Evolutionary conservation across 2,113 vertebrate genomes (phyloP).

Genomic region (Camarhynchus parvulus): DNA sequence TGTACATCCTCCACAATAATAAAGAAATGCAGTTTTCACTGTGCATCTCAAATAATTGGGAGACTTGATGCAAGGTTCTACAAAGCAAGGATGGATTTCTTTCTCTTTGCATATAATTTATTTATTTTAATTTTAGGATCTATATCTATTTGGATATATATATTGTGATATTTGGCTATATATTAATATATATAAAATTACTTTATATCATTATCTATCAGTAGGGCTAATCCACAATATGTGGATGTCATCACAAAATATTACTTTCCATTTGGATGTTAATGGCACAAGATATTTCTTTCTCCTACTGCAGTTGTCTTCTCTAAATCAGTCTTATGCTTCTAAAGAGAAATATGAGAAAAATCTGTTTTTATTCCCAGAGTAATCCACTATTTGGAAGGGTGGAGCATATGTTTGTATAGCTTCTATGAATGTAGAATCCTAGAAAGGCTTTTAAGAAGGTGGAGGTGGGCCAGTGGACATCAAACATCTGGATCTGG

Average conservation of each 20-base stretch:
- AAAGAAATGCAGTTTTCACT: neutral
- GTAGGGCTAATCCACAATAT: neutral
- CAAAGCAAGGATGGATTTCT: neutral
- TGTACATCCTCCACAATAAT: neutral
- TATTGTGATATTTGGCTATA: neutral
- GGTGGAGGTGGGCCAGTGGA: neutral
- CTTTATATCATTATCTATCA: neutral
- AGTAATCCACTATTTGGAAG: neutral
- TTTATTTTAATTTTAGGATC: neutral
- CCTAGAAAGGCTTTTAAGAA: neutral
- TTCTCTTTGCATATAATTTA: neutral
- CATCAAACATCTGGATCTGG: neutral
- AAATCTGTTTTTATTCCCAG: fast-evolving
- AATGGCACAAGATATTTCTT: neutral
- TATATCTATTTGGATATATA: neutral
- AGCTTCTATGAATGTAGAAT: neutral
- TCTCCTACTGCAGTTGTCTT: neutral
- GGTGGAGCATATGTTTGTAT: neutral
- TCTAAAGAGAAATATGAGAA: neutral
- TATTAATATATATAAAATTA: neutral
- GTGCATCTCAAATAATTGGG: neutral
- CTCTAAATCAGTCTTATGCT: neutral
- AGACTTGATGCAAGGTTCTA: fast-evolving
- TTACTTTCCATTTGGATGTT: neutral
- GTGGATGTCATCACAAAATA: neutral